Conservation (phyloP, 2,113 vertebrate species). For the Amphiprion percula region DNA sequence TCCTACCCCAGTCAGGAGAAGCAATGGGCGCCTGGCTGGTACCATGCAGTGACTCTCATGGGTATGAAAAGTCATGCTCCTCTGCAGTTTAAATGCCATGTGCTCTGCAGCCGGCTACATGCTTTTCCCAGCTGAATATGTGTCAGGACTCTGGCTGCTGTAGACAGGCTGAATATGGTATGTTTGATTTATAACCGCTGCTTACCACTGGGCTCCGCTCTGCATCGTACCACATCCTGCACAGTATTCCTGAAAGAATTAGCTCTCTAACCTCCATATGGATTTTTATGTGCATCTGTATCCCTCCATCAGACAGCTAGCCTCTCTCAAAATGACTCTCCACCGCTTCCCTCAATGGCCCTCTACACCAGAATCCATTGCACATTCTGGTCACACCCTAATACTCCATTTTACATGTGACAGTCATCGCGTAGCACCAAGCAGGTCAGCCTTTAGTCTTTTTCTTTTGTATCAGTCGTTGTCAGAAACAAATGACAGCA, state of each 20-base stretch:
- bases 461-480: conserved; percentile 46
- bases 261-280: conserved; percentile 21
- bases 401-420: conserved; percentile 61
- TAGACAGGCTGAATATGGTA: conserved; percentile 30
- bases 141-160: conserved; percentile 25
- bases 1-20: conserved; percentile 47
- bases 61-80: conserved; percentile 28
- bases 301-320: conserved; percentile 14
- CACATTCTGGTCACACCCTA: conserved; percentile 45
- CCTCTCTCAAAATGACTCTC: conserved; percentile 22
- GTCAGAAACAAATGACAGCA: conserved; percentile 40
- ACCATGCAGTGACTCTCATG: conserved; percentile 17
- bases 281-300: conserved; percentile 31
- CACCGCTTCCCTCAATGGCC: conserved; percentile 2
- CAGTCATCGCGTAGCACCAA: conserved; percentile 30
- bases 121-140: conserved; percentile 39
- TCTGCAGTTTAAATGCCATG: conserved; percentile 48
- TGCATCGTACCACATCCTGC: conserved; percentile 41
- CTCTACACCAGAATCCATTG: conserved; percentile 6
- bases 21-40: conserved; percentile 39
- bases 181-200: conserved; percentile 36
- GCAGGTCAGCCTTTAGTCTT: conserved; percentile 28
- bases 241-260: conserved; percentile 46
- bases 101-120: conserved; percentile 40
- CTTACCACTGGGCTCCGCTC: conserved; percentile 33